phyloP scores from a whole-genome alignment of 2,113 vertebrate genomes.

The Gallinago paraguaiae region DNA sequence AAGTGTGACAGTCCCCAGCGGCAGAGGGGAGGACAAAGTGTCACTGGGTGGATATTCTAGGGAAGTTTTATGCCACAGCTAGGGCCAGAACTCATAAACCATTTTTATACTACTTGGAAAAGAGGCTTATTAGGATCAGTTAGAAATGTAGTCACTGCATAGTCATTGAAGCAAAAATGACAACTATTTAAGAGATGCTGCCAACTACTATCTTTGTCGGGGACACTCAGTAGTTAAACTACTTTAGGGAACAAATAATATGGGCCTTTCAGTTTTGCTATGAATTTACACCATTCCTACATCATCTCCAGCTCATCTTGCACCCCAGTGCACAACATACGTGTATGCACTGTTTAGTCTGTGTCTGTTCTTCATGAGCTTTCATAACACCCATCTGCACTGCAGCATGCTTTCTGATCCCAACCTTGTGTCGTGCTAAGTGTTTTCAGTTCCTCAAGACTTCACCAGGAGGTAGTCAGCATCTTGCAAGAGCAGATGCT shows the following conservation, averaged over 20 bases:
- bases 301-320: slow-evolving; percentile 36
- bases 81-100: slow-evolving; percentile 40
- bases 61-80: slow-evolving; percentile 3
- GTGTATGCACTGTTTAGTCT: slow-evolving; percentile 54
- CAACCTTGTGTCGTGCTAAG: background rate
- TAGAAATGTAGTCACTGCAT: background rate
- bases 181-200: slow-evolving; percentile 30
- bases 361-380: slow-evolving; percentile 32
- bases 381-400: slow-evolving; percentile 24
- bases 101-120: slow-evolving; percentile 44
- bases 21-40: background rate
- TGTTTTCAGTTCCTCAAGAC: slow-evolving; percentile 32
- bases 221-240: slow-evolving; percentile 15
- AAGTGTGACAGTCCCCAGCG: background rate
- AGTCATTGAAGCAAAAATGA: slow-evolving; percentile 31
- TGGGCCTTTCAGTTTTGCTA: background rate
- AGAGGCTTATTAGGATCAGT: slow-evolving; percentile 24
- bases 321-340: background rate
- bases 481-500: slow-evolving; percentile 36
- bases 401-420: slow-evolving; percentile 36
- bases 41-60: background rate
- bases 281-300: slow-evolving; percentile 30
- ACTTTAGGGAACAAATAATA: background rate
- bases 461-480: slow-evolving; percentile 42
- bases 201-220: background rate